These are phyloP conservation scores for Tragelaphus strepsiceros DNA, from an alignment of 2,113 vertebrate species.

Conservation along the genomic window DNA sequence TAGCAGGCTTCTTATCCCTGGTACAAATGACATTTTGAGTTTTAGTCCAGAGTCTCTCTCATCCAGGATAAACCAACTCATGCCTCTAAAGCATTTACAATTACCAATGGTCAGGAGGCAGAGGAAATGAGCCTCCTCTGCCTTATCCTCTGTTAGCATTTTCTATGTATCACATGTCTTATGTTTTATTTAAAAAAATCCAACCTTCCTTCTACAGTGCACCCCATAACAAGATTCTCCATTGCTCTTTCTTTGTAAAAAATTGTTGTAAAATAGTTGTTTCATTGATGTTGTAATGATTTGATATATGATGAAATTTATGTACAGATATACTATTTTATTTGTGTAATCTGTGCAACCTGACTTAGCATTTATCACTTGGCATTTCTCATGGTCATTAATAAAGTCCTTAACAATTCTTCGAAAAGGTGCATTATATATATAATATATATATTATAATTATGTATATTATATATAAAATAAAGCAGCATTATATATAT, in stretches of 20 bases:
- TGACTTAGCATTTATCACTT: not conserved
- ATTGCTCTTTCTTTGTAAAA: not conserved
- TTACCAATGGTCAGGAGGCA: not conserved
- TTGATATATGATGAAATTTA: not conserved
- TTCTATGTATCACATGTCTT: not conserved
- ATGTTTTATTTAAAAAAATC: not conserved
- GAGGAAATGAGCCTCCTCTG: not conserved
- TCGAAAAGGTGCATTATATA: not conserved
- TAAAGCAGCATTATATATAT: not conserved
- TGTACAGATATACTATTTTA: not conserved
- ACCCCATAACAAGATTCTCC: not conserved
- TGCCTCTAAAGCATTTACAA: not conserved
- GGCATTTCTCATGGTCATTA: not conserved
- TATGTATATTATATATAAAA: too few relatives aligned
- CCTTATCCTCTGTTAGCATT: not conserved
- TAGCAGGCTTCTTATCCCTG: not conserved
- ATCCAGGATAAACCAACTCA: not conserved
- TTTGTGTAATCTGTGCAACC: accelerated
- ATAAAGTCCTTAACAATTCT: not conserved
- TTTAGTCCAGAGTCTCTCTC: not conserved
- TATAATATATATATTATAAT: too few relatives aligned
- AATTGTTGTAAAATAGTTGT: not conserved
- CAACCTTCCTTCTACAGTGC: not conserved
- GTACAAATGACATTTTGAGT: not conserved
- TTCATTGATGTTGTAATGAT: not conserved